Percentiles rank a stretch among this genome's conserved stretches.
Conservation (phyloP, 2,113 vertebrate genomes). For the Zosterops lateralis region DNA sequence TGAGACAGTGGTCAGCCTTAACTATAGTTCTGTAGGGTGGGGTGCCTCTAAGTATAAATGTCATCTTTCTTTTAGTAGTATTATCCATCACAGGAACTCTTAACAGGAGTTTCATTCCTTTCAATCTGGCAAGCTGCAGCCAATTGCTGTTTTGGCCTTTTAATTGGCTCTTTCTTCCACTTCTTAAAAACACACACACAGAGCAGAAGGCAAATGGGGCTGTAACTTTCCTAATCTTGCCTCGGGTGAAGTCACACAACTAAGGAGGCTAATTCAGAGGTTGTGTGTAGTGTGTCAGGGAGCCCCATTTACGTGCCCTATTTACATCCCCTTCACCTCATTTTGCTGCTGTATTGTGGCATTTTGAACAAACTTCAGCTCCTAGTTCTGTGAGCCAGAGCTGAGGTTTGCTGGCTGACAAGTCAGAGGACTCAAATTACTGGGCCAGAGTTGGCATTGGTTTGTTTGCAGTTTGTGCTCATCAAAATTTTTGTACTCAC, state of each 20-base stretch:
- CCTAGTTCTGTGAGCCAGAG: neutral
- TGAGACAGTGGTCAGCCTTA: neutral
- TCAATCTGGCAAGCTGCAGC: neutral
- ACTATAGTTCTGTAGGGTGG: neutral
- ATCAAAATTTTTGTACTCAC: neutral
- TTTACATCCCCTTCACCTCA: neutral
- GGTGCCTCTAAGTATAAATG: neutral
- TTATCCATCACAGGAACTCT: neutral
- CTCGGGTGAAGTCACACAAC: neutral
- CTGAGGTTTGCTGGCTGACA: neutral
- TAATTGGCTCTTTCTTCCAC: neutral
- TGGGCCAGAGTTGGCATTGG: rapidly evolving
- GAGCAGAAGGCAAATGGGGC: neutral
- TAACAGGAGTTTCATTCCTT: neutral
- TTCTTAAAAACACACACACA: neutral
- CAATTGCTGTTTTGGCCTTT: neutral
- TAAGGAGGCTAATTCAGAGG: neutral
- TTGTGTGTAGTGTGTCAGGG: neutral
- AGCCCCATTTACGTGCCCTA: neutral
- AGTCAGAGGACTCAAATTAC: neutral
- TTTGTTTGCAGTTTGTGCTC: neutral
- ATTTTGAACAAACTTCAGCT: neutral
- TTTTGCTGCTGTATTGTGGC: neutral
- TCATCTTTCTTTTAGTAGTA: neutral
- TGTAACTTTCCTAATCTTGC: neutral